Conservation (phyloP, 2,113 vertebrate genomes). For the Todiramphus saurophagus region DNA sequence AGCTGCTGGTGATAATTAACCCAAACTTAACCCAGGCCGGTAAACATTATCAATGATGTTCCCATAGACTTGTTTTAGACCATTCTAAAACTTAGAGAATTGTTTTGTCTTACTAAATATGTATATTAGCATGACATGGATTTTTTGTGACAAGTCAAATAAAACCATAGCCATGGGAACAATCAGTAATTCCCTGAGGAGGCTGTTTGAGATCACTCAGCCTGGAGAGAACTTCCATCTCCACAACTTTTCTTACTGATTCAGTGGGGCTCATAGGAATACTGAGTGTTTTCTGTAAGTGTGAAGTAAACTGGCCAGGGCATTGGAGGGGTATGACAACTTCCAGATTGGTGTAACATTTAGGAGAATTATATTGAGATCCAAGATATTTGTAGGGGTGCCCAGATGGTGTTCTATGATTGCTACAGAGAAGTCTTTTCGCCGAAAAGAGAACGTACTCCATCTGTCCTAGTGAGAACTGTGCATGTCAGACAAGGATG, state of each 20-base stretch:
- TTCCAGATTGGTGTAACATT: neutral
- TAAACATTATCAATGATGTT: neutral
- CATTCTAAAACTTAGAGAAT: neutral
- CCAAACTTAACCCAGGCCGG: too few species aligned
- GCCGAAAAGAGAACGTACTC: neutral
- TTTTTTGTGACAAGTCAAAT: neutral
- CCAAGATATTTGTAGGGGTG: neutral
- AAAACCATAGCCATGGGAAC: neutral
- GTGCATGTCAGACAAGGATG: neutral
- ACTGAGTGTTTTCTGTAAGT: neutral
- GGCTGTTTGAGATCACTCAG: neutral
- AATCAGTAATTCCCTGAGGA: neutral
- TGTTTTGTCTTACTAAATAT: neutral
- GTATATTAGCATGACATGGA: neutral
- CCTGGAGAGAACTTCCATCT: neutral
- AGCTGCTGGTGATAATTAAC: too few species aligned
- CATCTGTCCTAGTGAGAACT: neutral
- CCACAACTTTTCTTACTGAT: neutral
- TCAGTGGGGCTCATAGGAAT: neutral
- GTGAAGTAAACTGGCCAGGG: neutral
- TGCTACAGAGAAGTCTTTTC: neutral
- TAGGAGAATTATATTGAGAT: neutral
- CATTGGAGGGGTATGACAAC: neutral
- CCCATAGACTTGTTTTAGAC: neutral
- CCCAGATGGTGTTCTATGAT: neutral